Evolutionary conservation across 1,140 invertebrate species (phyloP).

Genomic region (Oppia nitens): DNA sequence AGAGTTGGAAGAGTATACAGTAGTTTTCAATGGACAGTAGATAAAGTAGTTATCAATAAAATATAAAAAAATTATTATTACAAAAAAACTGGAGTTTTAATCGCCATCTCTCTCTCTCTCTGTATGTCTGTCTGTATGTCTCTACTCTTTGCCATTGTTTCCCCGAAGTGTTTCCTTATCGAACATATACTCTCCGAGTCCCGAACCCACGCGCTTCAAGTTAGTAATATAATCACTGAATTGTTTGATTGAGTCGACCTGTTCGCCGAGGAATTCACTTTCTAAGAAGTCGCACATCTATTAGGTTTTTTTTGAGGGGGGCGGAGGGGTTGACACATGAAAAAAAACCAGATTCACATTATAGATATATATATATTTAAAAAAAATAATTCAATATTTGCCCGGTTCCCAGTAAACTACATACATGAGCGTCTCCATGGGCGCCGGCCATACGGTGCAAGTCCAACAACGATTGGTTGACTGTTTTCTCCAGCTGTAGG

Average conservation of each 20-base stretch:
- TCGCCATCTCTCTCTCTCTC: too few species aligned
- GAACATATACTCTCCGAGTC: constrained; percentile 42
- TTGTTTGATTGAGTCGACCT: constrained; percentile 43
- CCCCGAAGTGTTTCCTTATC: constrained; percentile 39
- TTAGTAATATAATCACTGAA: constrained; percentile 38
- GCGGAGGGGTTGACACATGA: constrained; percentile 4
- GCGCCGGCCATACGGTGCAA: constrained; percentile 31
- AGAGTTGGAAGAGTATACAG: too few species aligned
- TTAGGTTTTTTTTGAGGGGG: constrained; percentile 25
- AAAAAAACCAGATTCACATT: constrained; percentile 4
- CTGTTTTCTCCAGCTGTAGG: constrained; percentile 40
- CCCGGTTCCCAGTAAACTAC: too few species aligned
- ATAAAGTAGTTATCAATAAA: too few species aligned
- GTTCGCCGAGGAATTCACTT: constrained; percentile 37
- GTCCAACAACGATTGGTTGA: constrained; percentile 37
- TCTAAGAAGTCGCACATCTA: constrained; percentile 42
- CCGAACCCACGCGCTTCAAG: constrained; percentile 39
- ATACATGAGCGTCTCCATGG: constrained; percentile 30
- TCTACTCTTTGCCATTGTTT: too few species aligned
- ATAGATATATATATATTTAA: too few species aligned
- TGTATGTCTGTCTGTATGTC: too few species aligned
- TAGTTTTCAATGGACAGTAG: too few species aligned
- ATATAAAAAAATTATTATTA: too few species aligned
- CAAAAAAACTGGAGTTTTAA: too few species aligned
- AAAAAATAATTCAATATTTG: too few species aligned